phyloP scores from a whole-genome alignment of 2,888 invertebrate species.

The Chydorus sphaericus region DNA sequence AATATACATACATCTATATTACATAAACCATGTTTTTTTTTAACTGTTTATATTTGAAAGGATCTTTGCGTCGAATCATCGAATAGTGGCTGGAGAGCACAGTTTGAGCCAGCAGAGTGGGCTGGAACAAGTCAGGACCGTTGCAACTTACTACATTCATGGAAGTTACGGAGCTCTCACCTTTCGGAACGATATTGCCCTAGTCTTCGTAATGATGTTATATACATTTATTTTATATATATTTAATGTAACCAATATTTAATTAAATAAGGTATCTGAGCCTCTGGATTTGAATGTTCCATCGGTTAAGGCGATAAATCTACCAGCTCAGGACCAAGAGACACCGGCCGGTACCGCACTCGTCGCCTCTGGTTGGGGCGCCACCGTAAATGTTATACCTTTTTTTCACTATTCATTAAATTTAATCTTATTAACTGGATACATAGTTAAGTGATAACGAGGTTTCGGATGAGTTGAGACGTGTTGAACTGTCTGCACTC shows the following conservation, averaged over 20 bases:
- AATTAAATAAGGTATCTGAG: neutral
- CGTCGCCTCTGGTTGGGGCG: neutral
- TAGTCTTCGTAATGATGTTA: neutral
- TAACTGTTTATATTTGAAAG: no score
- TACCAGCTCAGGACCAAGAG: neutral
- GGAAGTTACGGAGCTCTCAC: conserved; percentile 1
- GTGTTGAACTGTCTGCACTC: conserved; percentile 28
- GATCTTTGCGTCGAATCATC: neutral
- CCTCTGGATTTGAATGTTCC: neutral
- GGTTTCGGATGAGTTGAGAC: conserved; percentile 28
- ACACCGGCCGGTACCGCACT: neutral
- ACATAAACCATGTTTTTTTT: no score
- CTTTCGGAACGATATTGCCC: conserved; percentile 10
- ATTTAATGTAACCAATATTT: neutral
- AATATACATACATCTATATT: neutral
- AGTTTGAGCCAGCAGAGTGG: neutral
- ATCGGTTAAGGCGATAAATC: neutral
- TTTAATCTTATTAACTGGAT: neutral
- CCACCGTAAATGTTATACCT: no score
- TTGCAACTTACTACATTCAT: conserved; percentile 1
- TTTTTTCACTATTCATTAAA: neutral
- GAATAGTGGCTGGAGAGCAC: conserved; percentile 8
- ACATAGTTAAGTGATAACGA: no score
- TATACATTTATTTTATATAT: neutral
- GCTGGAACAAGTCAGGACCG: neutral